phyloP scores from a whole-genome alignment of 2,797 vertebrate genomes.

The Carapus acus region DNA sequence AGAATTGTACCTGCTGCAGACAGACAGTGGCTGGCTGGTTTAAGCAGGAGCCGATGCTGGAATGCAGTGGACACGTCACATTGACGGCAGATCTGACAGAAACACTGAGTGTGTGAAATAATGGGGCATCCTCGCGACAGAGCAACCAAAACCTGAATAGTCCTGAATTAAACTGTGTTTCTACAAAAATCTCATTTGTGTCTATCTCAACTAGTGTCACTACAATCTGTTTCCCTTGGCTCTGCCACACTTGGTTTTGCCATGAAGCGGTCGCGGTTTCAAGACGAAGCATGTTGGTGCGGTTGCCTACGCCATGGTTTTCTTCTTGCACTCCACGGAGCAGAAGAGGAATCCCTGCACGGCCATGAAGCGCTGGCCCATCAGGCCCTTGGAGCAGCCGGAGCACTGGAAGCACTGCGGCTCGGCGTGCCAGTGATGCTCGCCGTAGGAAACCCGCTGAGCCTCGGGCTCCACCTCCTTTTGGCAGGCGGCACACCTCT shows the following conservation, averaged over 20 bases:
- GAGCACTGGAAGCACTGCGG: conserved; percentile 88
- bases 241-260: conserved; percentile 12
- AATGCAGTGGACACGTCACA: no score
- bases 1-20: background rate
- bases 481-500: conserved; percentile 83
- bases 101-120: no score
- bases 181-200: no score
- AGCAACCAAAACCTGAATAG: no score
- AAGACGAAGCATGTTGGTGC: background rate
- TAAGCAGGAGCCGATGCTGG: no score
- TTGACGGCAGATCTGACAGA: no score
- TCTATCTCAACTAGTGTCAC: no score
- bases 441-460: conserved; percentile 89
- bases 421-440: conserved; percentile 88
- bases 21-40: background rate
- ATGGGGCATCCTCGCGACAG: no score
- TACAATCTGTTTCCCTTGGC: no score
- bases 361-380: conserved; percentile 92
- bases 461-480: conserved; percentile 88
- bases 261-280: background rate
- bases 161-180: no score
- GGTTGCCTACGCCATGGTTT: conserved; percentile 59
- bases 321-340: conserved; percentile 93
- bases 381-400: conserved; percentile 87
- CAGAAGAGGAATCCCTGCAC: conserved; percentile 87